Evolutionary conservation across 35 echinoderm and acorn worm species (phyloP).

Genomic region (Apostichopus californicus): DNA sequence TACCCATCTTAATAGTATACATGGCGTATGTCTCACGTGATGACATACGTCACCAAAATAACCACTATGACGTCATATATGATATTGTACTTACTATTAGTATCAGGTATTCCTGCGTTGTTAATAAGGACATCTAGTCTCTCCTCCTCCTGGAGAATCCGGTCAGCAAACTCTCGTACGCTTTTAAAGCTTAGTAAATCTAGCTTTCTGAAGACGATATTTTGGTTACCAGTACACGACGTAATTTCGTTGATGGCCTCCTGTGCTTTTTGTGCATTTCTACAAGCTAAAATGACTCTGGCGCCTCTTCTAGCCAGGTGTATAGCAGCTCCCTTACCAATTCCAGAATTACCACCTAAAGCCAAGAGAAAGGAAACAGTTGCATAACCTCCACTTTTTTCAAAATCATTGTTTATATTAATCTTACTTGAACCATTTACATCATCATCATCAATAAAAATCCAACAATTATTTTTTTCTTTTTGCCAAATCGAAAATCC

Average conservation of each 20-base stretch:
- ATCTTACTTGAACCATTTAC: too few relatives aligned
- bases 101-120: conserved; percentile 74
- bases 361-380: too few relatives aligned
- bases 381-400: too few relatives aligned
- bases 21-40: too few relatives aligned
- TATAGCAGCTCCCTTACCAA: conserved; percentile 76
- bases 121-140: conserved; percentile 85
- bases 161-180: conserved; percentile 66
- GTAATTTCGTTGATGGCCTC: conserved; percentile 60
- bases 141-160: conserved; percentile 57
- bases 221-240: conserved; percentile 55
- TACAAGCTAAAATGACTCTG: conserved; percentile 76
- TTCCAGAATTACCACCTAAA: conserved; percentile 74
- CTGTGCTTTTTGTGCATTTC: conserved; percentile 60
- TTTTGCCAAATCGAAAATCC: too few relatives aligned
- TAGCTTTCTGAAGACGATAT: conserved; percentile 72
- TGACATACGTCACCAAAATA: too few relatives aligned
- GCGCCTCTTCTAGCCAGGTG: conserved; percentile 83
- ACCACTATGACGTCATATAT: not conserved
- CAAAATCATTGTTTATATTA: too few relatives aligned
- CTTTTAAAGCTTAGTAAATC: conserved; percentile 76
- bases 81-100: not conserved
- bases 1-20: too few relatives aligned
- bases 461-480: too few relatives aligned
- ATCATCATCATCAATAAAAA: too few relatives aligned